Percentiles rank a stretch among this genome's conserved stretches.
These are phyloP conservation scores for Neosilurus mollespiculum DNA, from an alignment of 2,797 vertebrate genomes.

Conservation along the genomic window DNA sequence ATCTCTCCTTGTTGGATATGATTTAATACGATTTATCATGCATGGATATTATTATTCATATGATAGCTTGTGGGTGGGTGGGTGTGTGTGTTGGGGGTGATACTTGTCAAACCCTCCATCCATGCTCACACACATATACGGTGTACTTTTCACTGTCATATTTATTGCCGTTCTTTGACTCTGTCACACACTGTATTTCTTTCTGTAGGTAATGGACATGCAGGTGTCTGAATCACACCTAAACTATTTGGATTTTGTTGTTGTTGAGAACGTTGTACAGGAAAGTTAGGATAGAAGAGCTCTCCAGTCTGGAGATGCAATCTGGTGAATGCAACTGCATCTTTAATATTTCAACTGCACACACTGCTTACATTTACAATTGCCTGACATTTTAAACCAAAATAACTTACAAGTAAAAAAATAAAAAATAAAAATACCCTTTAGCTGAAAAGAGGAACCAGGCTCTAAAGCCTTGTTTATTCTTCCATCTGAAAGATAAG, in stretches of 20 bases:
- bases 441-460: background rate
- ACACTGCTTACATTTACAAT: background rate
- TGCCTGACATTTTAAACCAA: background rate
- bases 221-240: background rate
- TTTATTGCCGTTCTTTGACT: background rate
- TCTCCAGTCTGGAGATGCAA: too few species aligned
- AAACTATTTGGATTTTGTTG: background rate
- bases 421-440: background rate
- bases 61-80: constrained; percentile 6
- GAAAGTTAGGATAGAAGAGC: background rate
- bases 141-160: background rate
- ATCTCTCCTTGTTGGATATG: constrained; percentile 35
- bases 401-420: background rate
- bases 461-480: background rate
- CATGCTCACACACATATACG: background rate
- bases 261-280: background rate
- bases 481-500: background rate
- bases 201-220: constrained; percentile 6
- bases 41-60: constrained; percentile 37
- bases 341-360: background rate
- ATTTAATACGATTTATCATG: constrained; percentile 73
- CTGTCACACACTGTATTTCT: background rate
- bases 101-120: constrained; percentile 7
- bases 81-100: background rate
- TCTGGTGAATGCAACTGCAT: background rate